Base-by-base conservation (phyloP, 2,797 vertebrate species). In the Dicrostonyx torquatus region DNA sequence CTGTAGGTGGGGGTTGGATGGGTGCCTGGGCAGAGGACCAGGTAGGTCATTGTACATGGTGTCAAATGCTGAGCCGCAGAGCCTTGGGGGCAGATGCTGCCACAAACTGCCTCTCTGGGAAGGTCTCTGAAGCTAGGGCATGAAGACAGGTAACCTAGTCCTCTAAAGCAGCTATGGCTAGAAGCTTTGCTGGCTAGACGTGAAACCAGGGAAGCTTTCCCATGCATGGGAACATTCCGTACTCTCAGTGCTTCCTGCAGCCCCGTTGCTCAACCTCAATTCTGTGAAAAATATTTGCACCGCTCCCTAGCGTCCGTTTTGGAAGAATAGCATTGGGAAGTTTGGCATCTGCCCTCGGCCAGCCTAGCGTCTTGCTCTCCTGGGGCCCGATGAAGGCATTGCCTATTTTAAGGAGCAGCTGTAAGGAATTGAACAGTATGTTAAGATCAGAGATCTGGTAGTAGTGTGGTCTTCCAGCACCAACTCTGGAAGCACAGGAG, bases 241-340 rank as follows among this genome's bases (percentile, higher is more conserved):
- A 24, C 95, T 96, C 85, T 80, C n/a, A 94, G 88, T 22, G 87
- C 87, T 97, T 97, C 93, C 96, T 95, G 96, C 82, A 89, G 90
- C 68, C 45, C 62, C 75, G 4, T 97, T 97, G 94, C 96, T 96
- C 96, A 97, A 97, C 94, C 87, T 88, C 94, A 96, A 48, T 92
- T 94, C 75, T 97, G 84, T 72, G 53, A 96, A 97, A 97, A 96
- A 86, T 94, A 93, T 95, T 90, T 87, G 60, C 14, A 95, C 95
- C 73, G 80, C 77, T 96, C 94, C 96, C 96, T 90, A 66, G 94
- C 1, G 80, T 97, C 91, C 24, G 68, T 91, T 96, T 97, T 96
- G 93, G 92, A 96, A 91, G 96, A 96, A 94, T 79, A 94, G 80
- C 84, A 87, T 31, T 87, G 86, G 82, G 72, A 95, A 85, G 84